phyloP scores from a whole-genome alignment of 2,888 invertebrate genomes.

The Ochlodes sylvanus region DNA sequence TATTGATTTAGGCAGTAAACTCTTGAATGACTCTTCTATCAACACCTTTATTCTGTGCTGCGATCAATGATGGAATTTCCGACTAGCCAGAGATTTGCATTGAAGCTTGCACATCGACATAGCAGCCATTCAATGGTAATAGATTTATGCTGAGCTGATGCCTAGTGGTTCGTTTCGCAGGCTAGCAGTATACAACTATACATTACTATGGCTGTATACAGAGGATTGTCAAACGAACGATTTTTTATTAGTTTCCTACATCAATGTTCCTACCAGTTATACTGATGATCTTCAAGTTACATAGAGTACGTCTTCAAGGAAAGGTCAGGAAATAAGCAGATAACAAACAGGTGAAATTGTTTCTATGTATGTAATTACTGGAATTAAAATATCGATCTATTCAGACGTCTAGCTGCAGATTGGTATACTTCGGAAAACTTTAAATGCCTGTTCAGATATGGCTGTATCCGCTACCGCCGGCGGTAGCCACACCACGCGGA shows the following conservation, averaged over 20 bases:
- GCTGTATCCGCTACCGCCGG: no score
- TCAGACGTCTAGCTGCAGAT: no score
- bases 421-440: no score
- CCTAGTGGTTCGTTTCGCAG: background rate
- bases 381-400: no score
- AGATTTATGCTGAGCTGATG: conserved; percentile 6
- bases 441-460: no score
- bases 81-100: background rate
- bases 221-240: background rate
- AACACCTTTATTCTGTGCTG: background rate
- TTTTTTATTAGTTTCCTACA: background rate
- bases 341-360: no score
- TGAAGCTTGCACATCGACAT: conserved; percentile 1
- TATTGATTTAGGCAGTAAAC: background rate
- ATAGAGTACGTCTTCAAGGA: no score
- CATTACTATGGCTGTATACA: background rate
- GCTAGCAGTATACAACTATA: background rate
- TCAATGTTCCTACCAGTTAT: no score
- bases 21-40: background rate
- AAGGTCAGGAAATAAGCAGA: no score
- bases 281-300: no score
- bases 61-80: background rate
- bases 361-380: no score
- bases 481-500: no score
- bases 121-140: conserved; percentile 8